A percentile compares a stretch with the other conserved stretches of the same genome.
phyloP scores from a whole-genome alignment of 2,113 vertebrate species.

The Natator depressus region DNA sequence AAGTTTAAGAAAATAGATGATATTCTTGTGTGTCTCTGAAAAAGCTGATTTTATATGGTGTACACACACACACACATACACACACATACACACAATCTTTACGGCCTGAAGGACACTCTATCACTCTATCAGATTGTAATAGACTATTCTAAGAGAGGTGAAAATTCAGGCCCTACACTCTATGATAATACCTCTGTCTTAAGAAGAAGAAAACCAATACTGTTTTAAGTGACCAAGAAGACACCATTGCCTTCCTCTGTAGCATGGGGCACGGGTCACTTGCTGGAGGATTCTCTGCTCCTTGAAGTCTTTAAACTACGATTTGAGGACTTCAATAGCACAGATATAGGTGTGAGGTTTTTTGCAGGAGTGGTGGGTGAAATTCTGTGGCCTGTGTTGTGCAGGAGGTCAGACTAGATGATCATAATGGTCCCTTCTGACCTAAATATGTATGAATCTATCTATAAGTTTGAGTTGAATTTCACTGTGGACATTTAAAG shows the following conservation, averaged over 20 bases:
- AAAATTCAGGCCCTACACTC: neutral
- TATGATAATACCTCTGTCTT: neutral
- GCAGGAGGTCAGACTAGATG: too few species aligned
- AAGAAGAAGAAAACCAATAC: neutral
- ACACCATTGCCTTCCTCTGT: neutral
- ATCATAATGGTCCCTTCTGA: too few species aligned
- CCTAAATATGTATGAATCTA: too few species aligned
- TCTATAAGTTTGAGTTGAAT: neutral
- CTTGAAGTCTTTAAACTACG: too few species aligned
- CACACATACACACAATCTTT: neutral
- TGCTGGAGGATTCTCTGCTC: too few species aligned
- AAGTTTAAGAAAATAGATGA: neutral
- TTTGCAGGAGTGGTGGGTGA: too few species aligned
- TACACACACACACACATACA: too few species aligned
- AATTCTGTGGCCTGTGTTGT: too few species aligned
- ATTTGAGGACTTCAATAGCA: too few species aligned
- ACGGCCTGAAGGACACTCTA: neutral
- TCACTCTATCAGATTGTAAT: neutral
- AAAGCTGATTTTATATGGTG: neutral
- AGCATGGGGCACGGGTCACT: too few species aligned
- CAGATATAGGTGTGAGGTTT: too few species aligned
- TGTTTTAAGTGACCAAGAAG: neutral
- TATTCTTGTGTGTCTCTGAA: neutral
- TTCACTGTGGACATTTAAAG: neutral
- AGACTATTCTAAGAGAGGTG: neutral